Percentiles rank a stretch among this genome's conserved stretches.
Conservation (phyloP, 1,140 invertebrate genomes). For the Drosophila mauritiana region DNA sequence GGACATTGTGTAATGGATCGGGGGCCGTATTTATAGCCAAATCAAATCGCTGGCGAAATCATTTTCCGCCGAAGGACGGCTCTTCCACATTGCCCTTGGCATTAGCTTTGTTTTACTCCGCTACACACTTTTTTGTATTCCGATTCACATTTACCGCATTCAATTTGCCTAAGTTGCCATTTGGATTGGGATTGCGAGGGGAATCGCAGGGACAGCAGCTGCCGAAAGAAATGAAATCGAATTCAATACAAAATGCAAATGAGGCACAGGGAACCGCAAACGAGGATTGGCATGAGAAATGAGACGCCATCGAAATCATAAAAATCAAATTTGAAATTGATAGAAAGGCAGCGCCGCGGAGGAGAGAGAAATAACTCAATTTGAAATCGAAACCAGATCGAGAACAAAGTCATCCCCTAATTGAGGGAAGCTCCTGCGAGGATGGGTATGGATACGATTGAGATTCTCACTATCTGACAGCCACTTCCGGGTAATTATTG, state of each 20-base stretch:
- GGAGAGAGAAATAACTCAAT: slow-evolving; percentile 42
- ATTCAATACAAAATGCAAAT: slow-evolving; percentile 83
- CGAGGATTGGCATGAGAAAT: slow-evolving; percentile 22
- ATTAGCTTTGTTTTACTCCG: slow-evolving; percentile 34
- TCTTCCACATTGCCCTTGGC: slow-evolving; percentile 52
- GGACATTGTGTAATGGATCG: slow-evolving; percentile 39
- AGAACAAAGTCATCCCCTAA: slow-evolving; percentile 45
- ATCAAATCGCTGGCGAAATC: slow-evolving; percentile 26
- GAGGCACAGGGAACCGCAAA: slow-evolving; percentile 52
- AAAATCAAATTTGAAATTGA: slow-evolving; percentile 71
- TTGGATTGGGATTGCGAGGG: slow-evolving; percentile 15
- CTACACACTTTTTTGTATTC: slow-evolving; percentile 7
- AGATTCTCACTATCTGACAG: slow-evolving; percentile 19
- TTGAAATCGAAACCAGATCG: slow-evolving; percentile 50
- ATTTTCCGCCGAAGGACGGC: slow-evolving; percentile 24
- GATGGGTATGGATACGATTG: not conserved
- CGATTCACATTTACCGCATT: slow-evolving; percentile 56
- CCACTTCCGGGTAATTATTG: slow-evolving; percentile 57
- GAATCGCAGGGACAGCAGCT: slow-evolving; percentile 53
- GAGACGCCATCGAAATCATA: slow-evolving; percentile 66
- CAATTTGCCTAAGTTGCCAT: slow-evolving; percentile 80
- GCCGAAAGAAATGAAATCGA: slow-evolving; percentile 59
- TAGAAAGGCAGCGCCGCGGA: slow-evolving; percentile 1
- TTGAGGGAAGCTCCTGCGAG: slow-evolving; percentile 11
- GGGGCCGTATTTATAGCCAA: slow-evolving; percentile 21